Percentiles rank a stretch among this genome's conserved stretches.
phyloP scores from a whole-genome alignment of 2,113 vertebrate genomes.

The Boulengeromyrus knoepffleri region DNA sequence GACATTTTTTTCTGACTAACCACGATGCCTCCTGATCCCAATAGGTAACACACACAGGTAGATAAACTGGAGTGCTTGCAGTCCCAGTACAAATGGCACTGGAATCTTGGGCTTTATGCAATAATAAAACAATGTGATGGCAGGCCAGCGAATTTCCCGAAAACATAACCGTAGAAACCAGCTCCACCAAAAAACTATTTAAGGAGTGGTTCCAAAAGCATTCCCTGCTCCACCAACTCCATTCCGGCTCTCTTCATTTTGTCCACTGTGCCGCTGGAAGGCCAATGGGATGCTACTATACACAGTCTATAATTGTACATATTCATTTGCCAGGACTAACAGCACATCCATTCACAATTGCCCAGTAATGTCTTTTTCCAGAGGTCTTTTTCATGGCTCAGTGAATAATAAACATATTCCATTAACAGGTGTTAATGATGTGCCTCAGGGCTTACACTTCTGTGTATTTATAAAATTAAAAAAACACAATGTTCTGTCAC shows the following conservation, averaged over 20 bases:
- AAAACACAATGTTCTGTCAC: neutral
- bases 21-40: neutral
- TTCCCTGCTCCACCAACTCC: neutral
- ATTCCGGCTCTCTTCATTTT: neutral
- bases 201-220: neutral
- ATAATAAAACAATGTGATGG: neutral
- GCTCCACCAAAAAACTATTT: neutral
- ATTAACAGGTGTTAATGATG: constrained; percentile 4
- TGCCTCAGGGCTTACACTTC: neutral
- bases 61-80: neutral
- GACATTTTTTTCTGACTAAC: neutral
- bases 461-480: neutral
- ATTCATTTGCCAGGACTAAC: neutral
- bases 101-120: neutral
- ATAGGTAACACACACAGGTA: neutral
- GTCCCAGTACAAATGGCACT: neutral
- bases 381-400: constrained; percentile 4
- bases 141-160: neutral
- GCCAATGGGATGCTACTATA: neutral
- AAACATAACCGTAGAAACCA: neutral
- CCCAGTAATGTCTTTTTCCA: neutral
- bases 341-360: neutral
- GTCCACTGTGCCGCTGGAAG: neutral
- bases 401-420: neutral
- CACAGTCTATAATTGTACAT: neutral